Percentiles rank a stretch among this genome's conserved stretches.
Conservation (phyloP, 2,888 invertebrate species). For the Teleiodes luculella region DNA sequence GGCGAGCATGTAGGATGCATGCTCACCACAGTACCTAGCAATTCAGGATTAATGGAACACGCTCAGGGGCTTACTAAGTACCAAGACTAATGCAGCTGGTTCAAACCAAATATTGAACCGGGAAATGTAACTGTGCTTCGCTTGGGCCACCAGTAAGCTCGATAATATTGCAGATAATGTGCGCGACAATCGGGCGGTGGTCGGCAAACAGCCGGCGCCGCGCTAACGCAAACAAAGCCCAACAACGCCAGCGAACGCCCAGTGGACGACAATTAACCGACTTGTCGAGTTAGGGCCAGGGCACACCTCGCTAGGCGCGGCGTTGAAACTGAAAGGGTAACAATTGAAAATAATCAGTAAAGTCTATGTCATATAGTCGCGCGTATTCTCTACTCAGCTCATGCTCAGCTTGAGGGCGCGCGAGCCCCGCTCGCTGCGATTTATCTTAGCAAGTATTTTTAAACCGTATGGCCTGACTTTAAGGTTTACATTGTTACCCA, state of each 20-base stretch:
- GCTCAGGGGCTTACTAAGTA: background rate
- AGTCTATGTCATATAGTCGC: too few relatives aligned
- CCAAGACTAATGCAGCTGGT: background rate
- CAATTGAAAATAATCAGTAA: too few relatives aligned
- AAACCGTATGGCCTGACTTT: too few relatives aligned
- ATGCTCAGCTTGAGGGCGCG: too few relatives aligned
- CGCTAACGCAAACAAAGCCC: conserved; percentile 53
- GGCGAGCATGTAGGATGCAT: too few relatives aligned
- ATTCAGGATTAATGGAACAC: background rate
- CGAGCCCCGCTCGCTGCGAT: too few relatives aligned
- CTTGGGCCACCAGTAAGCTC: conserved; percentile 7
- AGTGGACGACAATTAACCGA: conserved; percentile 48
- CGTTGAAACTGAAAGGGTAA: too few relatives aligned
- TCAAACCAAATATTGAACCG: conserved; percentile 12
- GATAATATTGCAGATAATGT: conserved; percentile 35
- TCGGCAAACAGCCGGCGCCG: conserved; percentile 47
- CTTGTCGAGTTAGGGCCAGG: too few relatives aligned
- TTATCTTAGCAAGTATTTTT: too few relatives aligned
- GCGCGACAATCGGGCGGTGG: conserved; percentile 42
- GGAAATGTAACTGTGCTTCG: conserved; percentile 12
- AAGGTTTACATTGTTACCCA: too few relatives aligned
- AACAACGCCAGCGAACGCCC: conserved; percentile 7
- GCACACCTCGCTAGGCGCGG: too few relatives aligned
- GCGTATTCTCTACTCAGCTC: too few relatives aligned
- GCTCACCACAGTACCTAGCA: background rate